These are phyloP conservation scores for Drosophila sp. DNA, from an alignment of 1,140 invertebrate species.

Conservation along the genomic window DNA sequence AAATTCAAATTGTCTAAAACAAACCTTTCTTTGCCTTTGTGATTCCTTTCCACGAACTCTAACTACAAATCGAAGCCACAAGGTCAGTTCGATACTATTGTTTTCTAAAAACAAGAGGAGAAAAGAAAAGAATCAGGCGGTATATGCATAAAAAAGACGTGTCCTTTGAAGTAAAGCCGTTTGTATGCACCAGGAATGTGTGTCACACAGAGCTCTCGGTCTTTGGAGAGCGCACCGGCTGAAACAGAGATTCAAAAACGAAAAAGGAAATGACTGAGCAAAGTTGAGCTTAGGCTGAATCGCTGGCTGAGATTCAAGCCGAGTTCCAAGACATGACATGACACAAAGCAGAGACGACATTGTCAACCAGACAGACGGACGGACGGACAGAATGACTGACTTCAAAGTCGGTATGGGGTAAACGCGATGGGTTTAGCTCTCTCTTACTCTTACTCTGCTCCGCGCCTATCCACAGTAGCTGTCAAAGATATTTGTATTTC, in stretches of 20 bases:
- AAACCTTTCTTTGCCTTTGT: constrained; percentile 5
- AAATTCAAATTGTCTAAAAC: not conserved
- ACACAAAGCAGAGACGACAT: constrained; percentile 60
- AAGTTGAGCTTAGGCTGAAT: constrained; percentile 30
- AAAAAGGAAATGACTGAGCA: constrained; percentile 70
- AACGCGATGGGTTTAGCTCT: constrained; percentile 28
- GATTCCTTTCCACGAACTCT: constrained; percentile 3
- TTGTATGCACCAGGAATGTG: constrained; percentile 59
- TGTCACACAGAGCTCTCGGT: constrained; percentile 51
- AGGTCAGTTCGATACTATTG: constrained; percentile 14
- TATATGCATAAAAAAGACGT: constrained; percentile 14
- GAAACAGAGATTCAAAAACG: constrained; percentile 32
- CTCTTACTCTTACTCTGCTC: constrained; percentile 15
- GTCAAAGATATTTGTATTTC: constrained; percentile 81
- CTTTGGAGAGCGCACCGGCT: not conserved
- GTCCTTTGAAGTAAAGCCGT: constrained; percentile 72
- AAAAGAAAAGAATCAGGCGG: not conserved
- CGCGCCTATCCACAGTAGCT: constrained; percentile 61
- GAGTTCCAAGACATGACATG: constrained; percentile 57
- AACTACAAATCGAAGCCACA: not conserved
- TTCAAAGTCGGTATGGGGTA: constrained; percentile 69
- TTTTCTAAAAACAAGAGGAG: constrained; percentile 1
- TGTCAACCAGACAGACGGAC: constrained; percentile 38
- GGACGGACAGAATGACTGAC: constrained; percentile 52
- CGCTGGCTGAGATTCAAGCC: constrained; percentile 47